Evolutionary conservation across 2,888 invertebrate species (phyloP), one percentile per base, ranked within the genome.

Genomic region (Lissonota sp.): DNA sequence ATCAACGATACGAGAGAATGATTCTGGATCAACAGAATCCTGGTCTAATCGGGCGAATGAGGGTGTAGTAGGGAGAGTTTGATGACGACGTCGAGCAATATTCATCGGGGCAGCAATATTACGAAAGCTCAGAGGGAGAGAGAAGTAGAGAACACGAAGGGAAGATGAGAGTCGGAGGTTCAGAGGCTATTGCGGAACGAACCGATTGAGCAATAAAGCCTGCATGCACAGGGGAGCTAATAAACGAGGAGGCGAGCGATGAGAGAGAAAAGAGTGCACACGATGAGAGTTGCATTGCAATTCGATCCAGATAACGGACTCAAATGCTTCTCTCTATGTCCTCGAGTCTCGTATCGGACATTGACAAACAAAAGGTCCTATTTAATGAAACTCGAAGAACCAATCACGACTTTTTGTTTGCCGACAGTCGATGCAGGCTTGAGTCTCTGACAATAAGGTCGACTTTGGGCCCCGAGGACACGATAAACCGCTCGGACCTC

Each of bases 161-260:
- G 14, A 10, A 64, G 53, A 69, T n/a, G n/a, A 16, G 46, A 40
- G 16, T 12, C 6, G 40, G 14, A 46, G 53, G 26, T 26, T 26
- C 26, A 53, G 44, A 49, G 39, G 10, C 16, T 72, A 74, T 76
- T 74, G 75, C 71, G 64, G 80, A 72, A 79, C 71, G 66, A 78
- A 73, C 71, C 63, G 76, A 84, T 84, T 84, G 83, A 82, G 83
- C 80, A 83, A 84, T 83, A 78, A 76, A 79, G 76, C 69, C 51
- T n/a, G n/a, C 58, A 70, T 53, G 76, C 72, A 71, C 72, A 44
- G 71, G 76, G 76, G 77, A 77, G 76, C 69, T 77, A 80, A 81
- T 78, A 81, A 78, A 81, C 77, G 81, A 81, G 81, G 78, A 81
- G 26, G 26, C 77, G 81, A 71, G 57, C 79, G 46, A 26, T 49